A percentile compares a stretch with the other conserved stretches of the same genome.
These are phyloP conservation scores for Pheosia tremula DNA, from an alignment of 2,888 invertebrate species.

Conservation along the genomic window DNA sequence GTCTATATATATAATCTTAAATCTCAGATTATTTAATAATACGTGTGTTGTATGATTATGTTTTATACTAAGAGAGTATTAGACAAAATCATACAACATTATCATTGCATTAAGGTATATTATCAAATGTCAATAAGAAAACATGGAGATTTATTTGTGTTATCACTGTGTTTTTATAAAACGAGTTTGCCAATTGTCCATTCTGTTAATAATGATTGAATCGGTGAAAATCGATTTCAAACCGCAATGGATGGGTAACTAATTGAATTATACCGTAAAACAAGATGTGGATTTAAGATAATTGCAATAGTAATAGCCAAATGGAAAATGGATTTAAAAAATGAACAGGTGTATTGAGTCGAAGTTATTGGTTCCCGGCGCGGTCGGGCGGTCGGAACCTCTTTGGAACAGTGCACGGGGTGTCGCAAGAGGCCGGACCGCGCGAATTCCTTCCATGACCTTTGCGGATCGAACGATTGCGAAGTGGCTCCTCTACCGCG, in stretches of 20 bases:
- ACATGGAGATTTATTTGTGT: no score
- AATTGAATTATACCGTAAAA: conserved; percentile 6
- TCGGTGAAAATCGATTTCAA: conserved; percentile 4
- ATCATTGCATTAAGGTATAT: no score
- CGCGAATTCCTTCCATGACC: conserved; percentile 83
- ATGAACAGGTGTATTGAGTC: conserved; percentile 33
- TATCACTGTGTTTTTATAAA: neutral
- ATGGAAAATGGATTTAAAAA: conserved; percentile 25
- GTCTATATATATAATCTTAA: no score
- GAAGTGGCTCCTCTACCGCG: conserved; percentile 73
- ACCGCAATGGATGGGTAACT: neutral
- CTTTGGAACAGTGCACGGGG: conserved; percentile 58
- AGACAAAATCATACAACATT: no score
- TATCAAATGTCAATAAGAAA: no score
- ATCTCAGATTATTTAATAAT: no score
- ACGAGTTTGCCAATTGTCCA: neutral
- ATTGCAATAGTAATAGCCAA: neutral
- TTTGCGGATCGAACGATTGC: conserved; percentile 83
- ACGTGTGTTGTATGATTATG: no score
- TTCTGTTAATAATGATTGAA: neutral
- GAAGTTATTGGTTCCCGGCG: conserved; percentile 45
- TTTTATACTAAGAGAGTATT: no score
- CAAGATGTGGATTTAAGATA: conserved; percentile 5
- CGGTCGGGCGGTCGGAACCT: conserved; percentile 53
- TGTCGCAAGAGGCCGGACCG: conserved; percentile 79